Base-by-base conservation (phyloP, 1,140 invertebrate genomes). In the Caenorhabditis latens region DNA sequence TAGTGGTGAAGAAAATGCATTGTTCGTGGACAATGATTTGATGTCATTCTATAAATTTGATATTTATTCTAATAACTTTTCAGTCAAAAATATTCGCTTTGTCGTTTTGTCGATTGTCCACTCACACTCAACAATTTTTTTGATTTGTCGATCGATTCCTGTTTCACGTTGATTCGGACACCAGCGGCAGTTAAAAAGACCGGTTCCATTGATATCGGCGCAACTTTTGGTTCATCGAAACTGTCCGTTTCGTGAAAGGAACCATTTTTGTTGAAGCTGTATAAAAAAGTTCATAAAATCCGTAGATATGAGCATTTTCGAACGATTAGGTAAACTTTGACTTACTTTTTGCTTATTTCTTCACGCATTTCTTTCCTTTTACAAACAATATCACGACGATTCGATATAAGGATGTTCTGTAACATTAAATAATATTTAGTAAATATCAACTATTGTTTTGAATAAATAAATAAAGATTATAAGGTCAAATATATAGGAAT, bases 71-170 rank as follows among this genome's bases (percentile, higher is more conserved):
- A 2, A 32, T 32, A 32, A 32, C 32, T 32, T 32, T 32, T 32
- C 32, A 32, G 24, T 65, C 11, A 71, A 46, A 32, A 46, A 46
- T 4, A 71, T n/a, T 58, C 8, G 6, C 19, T 58, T 21, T 58
- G n/a, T n/a, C 6, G 57, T 58, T n/a, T 71, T 46, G 4, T 50
- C 7, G 50, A 3, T 8, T 21, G 13, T 24, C 48, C n/a, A 4
- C 71, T 79, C 50, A 79, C 71, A 79, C 24, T 79, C 46, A 79
- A 50, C 71, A 79, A 2, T 14, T 50, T 79, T 24, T 79, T 50
- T 24, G 71, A 50, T 50, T 79, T 79, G 46, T 79, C 46, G 4
- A 79, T 79, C 71, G 71, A 79, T 79, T 79, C 71, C n/a, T 79
- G 71, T 14, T 79, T 79, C 43, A 79, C 71, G 9, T 50, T 43